phyloP scores from a whole-genome alignment of 2,888 invertebrate species.

The Apamea epomidion region DNA sequence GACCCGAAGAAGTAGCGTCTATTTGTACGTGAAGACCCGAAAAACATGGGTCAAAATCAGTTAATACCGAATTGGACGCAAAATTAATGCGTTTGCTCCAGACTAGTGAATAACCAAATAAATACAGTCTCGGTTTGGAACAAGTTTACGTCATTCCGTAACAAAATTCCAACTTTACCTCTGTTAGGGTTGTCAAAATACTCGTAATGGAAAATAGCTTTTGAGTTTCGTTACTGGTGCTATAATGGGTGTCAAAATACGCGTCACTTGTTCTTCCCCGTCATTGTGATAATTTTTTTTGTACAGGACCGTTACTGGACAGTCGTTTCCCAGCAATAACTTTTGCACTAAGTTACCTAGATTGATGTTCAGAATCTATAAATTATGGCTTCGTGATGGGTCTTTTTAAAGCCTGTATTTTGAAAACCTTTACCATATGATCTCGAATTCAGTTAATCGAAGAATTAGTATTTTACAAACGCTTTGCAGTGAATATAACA shows the following conservation, averaged over 20 bases:
- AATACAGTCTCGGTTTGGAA: constrained; percentile 52
- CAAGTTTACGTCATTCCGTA: constrained; percentile 57
- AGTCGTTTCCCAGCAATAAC: too few relatives aligned
- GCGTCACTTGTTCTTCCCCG: too few relatives aligned
- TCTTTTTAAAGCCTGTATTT: background rate
- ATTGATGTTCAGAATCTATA: too few relatives aligned
- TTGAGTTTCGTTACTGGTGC: background rate
- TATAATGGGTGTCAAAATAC: too few relatives aligned
- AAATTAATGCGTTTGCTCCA: constrained; percentile 54
- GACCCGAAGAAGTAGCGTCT: too few relatives aligned
- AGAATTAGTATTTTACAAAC: background rate
- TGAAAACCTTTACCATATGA: background rate
- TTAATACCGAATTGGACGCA: constrained; percentile 31
- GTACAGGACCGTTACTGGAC: too few relatives aligned
- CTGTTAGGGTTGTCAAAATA: constrained; percentile 49
- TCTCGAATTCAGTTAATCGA: background rate
- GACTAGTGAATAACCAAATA: constrained; percentile 49
- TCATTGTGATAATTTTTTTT: too few relatives aligned
- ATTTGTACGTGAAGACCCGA: background rate
- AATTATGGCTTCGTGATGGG: too few relatives aligned
- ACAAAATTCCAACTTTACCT: constrained; percentile 54
- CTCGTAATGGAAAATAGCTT: background rate
- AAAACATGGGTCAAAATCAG: constrained; percentile 13
- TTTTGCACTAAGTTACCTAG: too few relatives aligned
- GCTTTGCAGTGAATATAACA: background rate